A percentile compares a stretch with the other conserved stretches of the same genome.
Conservation (phyloP, 2,113 vertebrate genomes). For the Cavia aperea region DNA sequence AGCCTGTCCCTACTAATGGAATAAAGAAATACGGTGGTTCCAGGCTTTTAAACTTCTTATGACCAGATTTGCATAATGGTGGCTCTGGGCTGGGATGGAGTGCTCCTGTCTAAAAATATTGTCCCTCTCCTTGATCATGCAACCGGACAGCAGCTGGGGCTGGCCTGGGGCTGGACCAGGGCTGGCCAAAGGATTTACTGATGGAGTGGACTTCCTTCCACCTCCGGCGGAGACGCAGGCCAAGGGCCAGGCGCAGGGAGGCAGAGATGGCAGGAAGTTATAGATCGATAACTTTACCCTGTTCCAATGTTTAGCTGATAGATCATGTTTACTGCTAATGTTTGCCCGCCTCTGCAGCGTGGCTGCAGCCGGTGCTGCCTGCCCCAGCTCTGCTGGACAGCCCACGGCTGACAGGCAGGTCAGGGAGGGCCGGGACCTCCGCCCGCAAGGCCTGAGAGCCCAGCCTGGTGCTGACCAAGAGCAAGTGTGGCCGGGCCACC, state of each 20-base stretch:
- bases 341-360: not conserved
- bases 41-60: slow-evolving; percentile 75
- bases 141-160: slow-evolving; percentile 22
- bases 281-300: slow-evolving; percentile 62
- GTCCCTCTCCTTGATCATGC: slow-evolving; percentile 55
- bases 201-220: slow-evolving; percentile 39
- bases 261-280: slow-evolving; percentile 65
- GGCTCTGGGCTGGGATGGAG: slow-evolving; percentile 51
- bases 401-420: accelerated
- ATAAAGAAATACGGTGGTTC: slow-evolving; percentile 75
- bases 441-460: accelerated
- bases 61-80: slow-evolving; percentile 70
- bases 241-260: slow-evolving; percentile 44
- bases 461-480: accelerated
- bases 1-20: slow-evolving; percentile 64
- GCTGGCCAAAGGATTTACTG: slow-evolving; percentile 50
- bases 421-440: accelerated
- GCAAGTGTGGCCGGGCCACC: accelerated
- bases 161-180: slow-evolving; percentile 17
- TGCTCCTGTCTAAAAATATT: slow-evolving; percentile 66
- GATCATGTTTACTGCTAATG: slow-evolving; percentile 51
- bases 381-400: not conserved
- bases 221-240: slow-evolving; percentile 12
- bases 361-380: not conserved
- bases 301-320: slow-evolving; percentile 41